Evolutionary conservation across 2,113 vertebrate genomes (phyloP), one percentile per base, ranked within the genome.

Genomic region (Agapornis roseicollis): DNA sequence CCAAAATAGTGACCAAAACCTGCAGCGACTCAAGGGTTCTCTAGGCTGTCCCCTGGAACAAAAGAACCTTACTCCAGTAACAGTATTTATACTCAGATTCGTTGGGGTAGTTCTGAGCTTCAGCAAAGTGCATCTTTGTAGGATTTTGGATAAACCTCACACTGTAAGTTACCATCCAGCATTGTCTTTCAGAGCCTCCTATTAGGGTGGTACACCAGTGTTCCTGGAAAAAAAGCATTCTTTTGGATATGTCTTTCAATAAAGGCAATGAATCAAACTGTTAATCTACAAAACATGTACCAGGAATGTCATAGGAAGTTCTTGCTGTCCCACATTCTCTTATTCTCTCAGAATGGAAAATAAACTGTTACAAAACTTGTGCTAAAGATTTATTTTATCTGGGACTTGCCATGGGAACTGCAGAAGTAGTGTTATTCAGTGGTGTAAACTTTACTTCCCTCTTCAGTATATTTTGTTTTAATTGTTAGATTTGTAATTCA

Each of bases 251-350:
- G 3, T 1, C 29, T 65, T 82, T 35, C 53, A 77, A 31, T 16
- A 17, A 65, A 68, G 22, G 4, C 6, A 61, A 22, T 1, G 3
- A 69, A 37, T 68, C 20, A 50, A 81, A 18, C 1, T 70, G 1
- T 33, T 41, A 17, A 11, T 9, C 6, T 46, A 24, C 4, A 42
- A 50, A 63, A 28, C 2, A 2, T 0, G 0, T 33, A 17, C 7
- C 3, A 31, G n/a, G 33, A 55, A 46, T 47, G 3, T 55, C 5
- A 16, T 4, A 24, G 12, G 53, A 80, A 18, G 6, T 10, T 80
- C 14, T 60, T 25, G 11, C 18, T 82, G 16, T 33, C 8, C 4
- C 11, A 4, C 5, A 10, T 66, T 2, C 5, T 52, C 64, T 76
- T 39, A 3, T 20, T 39, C 1, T 60, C 17, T 46, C 7, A 24